Evolutionary conservation across 2,888 invertebrate species (phyloP), one percentile per base, ranked within the genome.

Genomic region (Agrochola lychnidis): DNA sequence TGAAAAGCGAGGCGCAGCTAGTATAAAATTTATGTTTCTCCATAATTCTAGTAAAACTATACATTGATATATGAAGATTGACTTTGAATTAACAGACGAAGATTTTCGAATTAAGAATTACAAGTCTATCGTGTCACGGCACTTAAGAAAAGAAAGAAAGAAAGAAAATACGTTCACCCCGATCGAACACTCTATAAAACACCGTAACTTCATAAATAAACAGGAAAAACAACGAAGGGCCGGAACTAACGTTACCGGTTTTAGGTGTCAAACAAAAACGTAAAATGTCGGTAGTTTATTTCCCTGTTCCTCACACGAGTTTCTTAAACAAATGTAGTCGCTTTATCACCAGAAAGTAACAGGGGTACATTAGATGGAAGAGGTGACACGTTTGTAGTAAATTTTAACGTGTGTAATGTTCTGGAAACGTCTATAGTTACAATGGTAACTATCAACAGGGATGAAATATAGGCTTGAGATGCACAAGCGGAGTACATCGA

Each of bases 221-320:
- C 59, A 57, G 25, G 22, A 59, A 73, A 73, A 42, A 73, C 69
- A 51, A 64, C 53, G 14, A 36, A 51, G 56, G 64, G 12, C n/a
- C 63, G 72, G 82, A 76, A 76, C 69, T 30, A 59, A 66, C 53
- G 30, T 25, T 57, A 62, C 78, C 40, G 67, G 67, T 69, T 72
- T 75, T 66, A 69, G 68, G 61, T 82, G 67, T 74, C 57, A 85
- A 64, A 85, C 70, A 73, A 82, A 76, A 83, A 71, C 61, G 48
- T 82, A 63, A 70, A 83, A 70, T 72, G 64, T 42, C 16, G 45
- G 69, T 62, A 66, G 68, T 82, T 73, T 59, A 78, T 78, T 66
- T 74, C 62, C 62, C 22, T 19, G 71, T 66, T 45, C 30, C 73
- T 78, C 71, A 62, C 71, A 62, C 70, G 42, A 70, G 73, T 78